Evolutionary conservation across 2,888 invertebrate genomes (phyloP).

Genomic region (Erebia ligea): DNA sequence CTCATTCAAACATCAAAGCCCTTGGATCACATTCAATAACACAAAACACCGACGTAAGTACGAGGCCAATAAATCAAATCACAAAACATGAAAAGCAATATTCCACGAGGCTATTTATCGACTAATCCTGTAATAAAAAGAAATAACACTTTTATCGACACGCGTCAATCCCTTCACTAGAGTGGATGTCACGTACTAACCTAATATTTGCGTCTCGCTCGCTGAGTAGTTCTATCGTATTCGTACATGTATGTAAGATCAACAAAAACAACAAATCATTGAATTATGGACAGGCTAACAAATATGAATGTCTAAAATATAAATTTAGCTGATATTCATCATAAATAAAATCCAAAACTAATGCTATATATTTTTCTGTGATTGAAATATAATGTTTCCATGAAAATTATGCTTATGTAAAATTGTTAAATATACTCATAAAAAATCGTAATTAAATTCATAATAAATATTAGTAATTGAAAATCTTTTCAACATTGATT

Average conservation of each 20-base stretch:
- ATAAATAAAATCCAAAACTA: too few relatives aligned
- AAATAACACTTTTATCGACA: constrained; percentile 13
- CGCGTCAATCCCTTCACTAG: constrained; percentile 6
- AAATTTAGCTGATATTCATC: too few relatives aligned
- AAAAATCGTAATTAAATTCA: too few relatives aligned
- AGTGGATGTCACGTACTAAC: constrained; percentile 11
- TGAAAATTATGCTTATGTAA: too few relatives aligned
- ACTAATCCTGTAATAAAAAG: constrained; percentile 13
- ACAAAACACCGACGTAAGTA: not conserved
- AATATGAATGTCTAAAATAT: too few relatives aligned
- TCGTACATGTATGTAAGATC: not conserved
- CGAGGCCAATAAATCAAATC: constrained; percentile 7
- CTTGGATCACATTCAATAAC: constrained; percentile 1
- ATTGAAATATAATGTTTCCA: too few relatives aligned
- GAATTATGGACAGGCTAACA: too few relatives aligned
- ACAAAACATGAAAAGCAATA: constrained; percentile 6
- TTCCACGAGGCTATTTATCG: not conserved
- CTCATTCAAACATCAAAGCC: not conserved
- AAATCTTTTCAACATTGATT: too few relatives aligned
- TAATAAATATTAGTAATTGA: too few relatives aligned
- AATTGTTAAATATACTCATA: too few relatives aligned
- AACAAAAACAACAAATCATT: not conserved
- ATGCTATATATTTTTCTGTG: too few relatives aligned
- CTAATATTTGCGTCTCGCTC: not conserved
- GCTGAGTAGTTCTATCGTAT: not conserved